Percentiles rank a stretch among this genome's conserved stretches.
Conservation (phyloP, 2,113 vertebrate species). For the Pithys albifrons region DNA sequence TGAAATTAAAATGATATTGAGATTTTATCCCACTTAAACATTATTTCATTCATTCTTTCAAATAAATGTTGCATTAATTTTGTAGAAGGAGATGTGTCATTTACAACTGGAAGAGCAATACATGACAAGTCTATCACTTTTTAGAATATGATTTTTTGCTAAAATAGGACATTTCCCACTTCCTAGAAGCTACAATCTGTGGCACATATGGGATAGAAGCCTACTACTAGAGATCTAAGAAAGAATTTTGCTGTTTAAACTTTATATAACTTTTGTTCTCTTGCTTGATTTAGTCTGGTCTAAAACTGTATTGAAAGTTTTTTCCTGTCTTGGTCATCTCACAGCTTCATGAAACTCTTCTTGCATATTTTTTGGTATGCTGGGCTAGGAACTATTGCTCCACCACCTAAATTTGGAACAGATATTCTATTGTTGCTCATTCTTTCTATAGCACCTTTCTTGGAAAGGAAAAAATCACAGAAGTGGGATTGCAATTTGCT, state of each 20-base stretch:
- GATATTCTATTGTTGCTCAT: neutral
- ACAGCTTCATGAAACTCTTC: neutral
- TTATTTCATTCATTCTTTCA: neutral
- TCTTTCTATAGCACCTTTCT: neutral
- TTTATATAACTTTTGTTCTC: neutral
- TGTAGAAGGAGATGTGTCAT: neutral
- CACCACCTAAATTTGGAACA: neutral
- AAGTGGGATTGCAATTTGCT: neutral
- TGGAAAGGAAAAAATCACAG: neutral
- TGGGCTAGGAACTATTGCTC: neutral
- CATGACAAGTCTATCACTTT: neutral
- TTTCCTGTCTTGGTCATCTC: neutral
- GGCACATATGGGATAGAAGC: neutral
- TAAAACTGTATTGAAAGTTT: neutral
- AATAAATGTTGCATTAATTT: neutral
- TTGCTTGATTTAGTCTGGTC: neutral
- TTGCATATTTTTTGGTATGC: neutral
- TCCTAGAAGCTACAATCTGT: neutral
- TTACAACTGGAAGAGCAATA: neutral
- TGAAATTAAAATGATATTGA: neutral
- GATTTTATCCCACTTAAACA: neutral
- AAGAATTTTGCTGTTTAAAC: neutral
- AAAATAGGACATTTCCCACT: neutral
- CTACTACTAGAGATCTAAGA: neutral
- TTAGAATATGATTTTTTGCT: neutral